Evolutionary conservation across 2,797 vertebrate species (phyloP).

Genomic region (Gallinago solitaria): DNA sequence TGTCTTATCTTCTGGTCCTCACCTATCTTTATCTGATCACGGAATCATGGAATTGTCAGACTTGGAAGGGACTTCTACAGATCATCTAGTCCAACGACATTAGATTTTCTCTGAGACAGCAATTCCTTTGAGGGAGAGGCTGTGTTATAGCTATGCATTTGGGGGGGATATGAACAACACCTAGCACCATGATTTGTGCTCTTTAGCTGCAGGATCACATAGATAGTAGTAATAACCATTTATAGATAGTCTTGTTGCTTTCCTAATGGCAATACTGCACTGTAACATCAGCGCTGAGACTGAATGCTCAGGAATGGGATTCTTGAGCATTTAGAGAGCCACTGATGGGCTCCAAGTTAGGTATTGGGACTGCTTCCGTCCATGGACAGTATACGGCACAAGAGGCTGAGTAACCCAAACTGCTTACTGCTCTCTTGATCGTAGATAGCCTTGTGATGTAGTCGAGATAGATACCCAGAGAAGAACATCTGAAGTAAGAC

Average conservation of each 20-base stretch:
- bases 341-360: not conserved
- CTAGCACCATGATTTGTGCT: not conserved
- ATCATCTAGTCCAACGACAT: no score
- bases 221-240: not conserved
- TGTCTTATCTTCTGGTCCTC: not conserved
- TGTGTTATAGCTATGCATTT: not conserved
- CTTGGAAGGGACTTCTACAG: no score
- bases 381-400: not conserved
- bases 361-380: not conserved
- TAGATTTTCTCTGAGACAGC: not conserved
- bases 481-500: not conserved
- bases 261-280: not conserved
- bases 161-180: not conserved
- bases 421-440: not conserved
- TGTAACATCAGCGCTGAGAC: not conserved
- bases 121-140: not conserved
- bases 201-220: not conserved
- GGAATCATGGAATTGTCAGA: no score
- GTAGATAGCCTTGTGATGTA: rapidly evolving
- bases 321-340: not conserved
- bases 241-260: not conserved
- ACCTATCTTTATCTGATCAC: not conserved
- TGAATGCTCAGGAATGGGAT: not conserved
- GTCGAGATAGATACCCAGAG: not conserved
- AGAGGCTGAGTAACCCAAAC: not conserved